Percentiles rank a stretch among this genome's conserved stretches.
phyloP scores from a whole-genome alignment of 2,797 vertebrate genomes.

The Myoxocephalus aenaeus region DNA sequence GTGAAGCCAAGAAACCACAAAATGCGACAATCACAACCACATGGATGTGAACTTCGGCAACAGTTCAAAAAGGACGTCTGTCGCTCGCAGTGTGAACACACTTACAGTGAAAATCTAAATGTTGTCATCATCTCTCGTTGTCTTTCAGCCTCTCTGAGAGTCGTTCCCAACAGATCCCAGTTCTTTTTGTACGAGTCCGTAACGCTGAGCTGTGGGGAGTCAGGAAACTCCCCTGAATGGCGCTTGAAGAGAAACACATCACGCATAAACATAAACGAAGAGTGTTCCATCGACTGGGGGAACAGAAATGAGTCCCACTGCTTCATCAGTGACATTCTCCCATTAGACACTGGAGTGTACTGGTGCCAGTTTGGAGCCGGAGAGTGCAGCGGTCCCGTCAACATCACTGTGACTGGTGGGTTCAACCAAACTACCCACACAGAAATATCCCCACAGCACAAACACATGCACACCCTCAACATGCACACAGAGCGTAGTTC shows the following conservation, averaged over 20 bases:
- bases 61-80: too few species aligned
- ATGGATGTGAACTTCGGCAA: too few species aligned
- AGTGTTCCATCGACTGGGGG: fast-evolving
- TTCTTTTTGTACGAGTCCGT: conserved; percentile 37
- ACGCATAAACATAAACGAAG: fast-evolving
- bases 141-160: conserved; percentile 43
- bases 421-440: background rate
- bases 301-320: fast-evolving
- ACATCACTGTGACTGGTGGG: conserved; percentile 37
- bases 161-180: conserved; percentile 31
- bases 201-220: background rate
- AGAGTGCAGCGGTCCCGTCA: conserved; percentile 15
- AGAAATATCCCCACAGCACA: too few species aligned
- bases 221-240: background rate
- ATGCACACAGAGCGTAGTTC: too few species aligned
- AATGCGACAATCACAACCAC: too few species aligned
- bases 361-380: conserved; percentile 55
- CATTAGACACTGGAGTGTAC: background rate
- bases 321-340: fast-evolving
- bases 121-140: background rate
- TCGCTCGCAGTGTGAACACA: background rate
- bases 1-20: too few species aligned
- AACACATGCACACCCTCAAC: too few species aligned
- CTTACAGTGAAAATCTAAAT: background rate
- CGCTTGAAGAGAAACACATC: background rate